Conservation (phyloP, 2,797 vertebrate species). For the Neostethus bicornis region DNA sequence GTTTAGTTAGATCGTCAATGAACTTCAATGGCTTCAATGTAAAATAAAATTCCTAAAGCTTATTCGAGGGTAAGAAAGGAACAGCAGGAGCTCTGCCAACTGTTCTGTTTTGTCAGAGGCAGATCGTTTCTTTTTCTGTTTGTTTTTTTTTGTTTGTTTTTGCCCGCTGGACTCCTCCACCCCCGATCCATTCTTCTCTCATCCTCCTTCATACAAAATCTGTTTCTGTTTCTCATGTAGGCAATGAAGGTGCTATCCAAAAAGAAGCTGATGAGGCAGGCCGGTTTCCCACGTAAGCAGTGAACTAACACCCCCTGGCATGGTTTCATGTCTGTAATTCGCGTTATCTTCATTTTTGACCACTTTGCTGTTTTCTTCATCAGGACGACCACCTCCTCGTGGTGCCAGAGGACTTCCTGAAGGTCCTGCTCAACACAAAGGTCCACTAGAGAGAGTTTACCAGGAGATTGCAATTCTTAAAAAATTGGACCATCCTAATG, state of each 20-base stretch:
- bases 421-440: constrained; percentile 86
- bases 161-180: constrained; percentile 21
- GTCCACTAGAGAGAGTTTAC: constrained; percentile 95
- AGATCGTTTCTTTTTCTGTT: constrained; percentile 36
- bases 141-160: constrained; percentile 31
- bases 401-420: constrained; percentile 84
- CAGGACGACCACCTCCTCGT: constrained; percentile 94
- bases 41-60: constrained; percentile 11
- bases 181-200: constrained; percentile 25
- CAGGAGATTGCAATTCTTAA: constrained; percentile 99
- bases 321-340: constrained; percentile 7
- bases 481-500: constrained; percentile 96
- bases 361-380: constrained; percentile 12
- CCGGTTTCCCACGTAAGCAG: constrained; percentile 94
- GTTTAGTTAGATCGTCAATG: constrained; percentile 2
- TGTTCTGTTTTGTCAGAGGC: constrained; percentile 18
- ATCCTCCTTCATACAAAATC: constrained; percentile 29
- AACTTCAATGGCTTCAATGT: constrained; percentile 5
- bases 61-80: constrained; percentile 26
- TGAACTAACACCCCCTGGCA: constrained; percentile 14
- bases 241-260: constrained; percentile 99
- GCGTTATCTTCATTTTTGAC: not conserved
- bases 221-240: constrained; percentile 69
- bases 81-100: constrained; percentile 30
- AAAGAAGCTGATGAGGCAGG: constrained; percentile 96